Conservation (phyloP, 2,113 vertebrate species). For the Corapipo altera region DNA sequence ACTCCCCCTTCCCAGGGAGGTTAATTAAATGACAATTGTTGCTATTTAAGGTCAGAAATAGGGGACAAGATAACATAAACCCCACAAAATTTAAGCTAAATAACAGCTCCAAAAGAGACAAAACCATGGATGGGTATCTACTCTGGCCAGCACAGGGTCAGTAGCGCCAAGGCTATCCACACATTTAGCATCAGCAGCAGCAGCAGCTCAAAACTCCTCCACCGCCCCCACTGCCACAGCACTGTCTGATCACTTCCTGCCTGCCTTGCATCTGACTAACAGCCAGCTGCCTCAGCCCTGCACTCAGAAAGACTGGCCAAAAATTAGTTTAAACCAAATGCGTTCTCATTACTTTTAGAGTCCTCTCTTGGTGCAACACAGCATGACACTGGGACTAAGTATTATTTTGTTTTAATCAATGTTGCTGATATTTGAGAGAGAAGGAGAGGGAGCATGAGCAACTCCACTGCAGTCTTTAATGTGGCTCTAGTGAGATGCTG, state of each 20-base stretch:
- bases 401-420: slow-evolving; percentile 27
- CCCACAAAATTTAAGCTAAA: not conserved
- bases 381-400: fast-evolving
- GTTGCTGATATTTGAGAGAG: not conserved
- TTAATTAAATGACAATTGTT: not conserved
- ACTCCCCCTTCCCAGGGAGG: not conserved
- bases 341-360: not conserved
- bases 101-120: not conserved
- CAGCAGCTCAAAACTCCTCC: not conserved
- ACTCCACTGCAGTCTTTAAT: not conserved
- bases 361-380: not conserved
- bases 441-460: not conserved
- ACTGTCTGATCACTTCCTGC: not conserved
- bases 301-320: not conserved
- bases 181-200: not conserved
- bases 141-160: not conserved
- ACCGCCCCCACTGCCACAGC: not conserved
- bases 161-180: not conserved
- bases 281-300: not conserved
- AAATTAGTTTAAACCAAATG: slow-evolving; percentile 27
- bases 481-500: not conserved
- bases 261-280: fast-evolving
- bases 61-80: not conserved
- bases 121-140: not conserved
- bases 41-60: not conserved